These are phyloP conservation scores for Galleria mellonella DNA, from an alignment of 1,140 invertebrate genomes.

Conservation along the genomic window DNA sequence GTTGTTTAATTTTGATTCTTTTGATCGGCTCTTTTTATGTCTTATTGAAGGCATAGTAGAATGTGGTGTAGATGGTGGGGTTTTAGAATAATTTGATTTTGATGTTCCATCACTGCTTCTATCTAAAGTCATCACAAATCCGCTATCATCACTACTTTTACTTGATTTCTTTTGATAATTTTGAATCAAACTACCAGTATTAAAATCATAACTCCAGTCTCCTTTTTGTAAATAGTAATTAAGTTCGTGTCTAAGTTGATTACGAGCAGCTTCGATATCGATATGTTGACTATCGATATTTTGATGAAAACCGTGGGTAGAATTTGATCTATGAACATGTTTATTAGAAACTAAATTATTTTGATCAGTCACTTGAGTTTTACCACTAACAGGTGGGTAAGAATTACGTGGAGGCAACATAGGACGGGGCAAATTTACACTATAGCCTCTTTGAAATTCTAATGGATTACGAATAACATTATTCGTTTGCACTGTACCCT, in stretches of 20 bases:
- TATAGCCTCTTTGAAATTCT: conserved; percentile 74
- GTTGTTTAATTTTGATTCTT: conserved; percentile 61
- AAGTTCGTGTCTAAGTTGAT: conserved; percentile 62
- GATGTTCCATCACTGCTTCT: conserved; percentile 67
- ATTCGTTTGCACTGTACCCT: conserved; percentile 67
- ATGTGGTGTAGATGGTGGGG: conserved; percentile 61
- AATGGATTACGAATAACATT: conserved; percentile 72
- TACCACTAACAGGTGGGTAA: conserved; percentile 75
- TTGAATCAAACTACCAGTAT: conserved; percentile 64
- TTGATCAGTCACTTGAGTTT: conserved; percentile 69
- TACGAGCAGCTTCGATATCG: conserved; percentile 62
- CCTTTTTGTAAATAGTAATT: conserved; percentile 70
- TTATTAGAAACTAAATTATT: conserved; percentile 67
- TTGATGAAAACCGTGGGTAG: conserved; percentile 72
- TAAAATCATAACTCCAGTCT: conserved; percentile 69
- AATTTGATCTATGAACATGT: conserved; percentile 73
- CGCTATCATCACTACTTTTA: conserved; percentile 69
- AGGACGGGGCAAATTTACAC: conserved; percentile 72
- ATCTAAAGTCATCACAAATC: conserved; percentile 69
- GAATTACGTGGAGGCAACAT: conserved; percentile 76
- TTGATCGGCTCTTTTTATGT: conserved; percentile 67
- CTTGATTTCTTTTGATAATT: conserved; percentile 70
- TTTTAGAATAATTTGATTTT: conserved; percentile 65
- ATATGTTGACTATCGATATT: conserved; percentile 55
- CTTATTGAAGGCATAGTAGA: conserved; percentile 59